Conservation (phyloP, 2,888 invertebrate species). For the Ectemnius cavifrons region DNA sequence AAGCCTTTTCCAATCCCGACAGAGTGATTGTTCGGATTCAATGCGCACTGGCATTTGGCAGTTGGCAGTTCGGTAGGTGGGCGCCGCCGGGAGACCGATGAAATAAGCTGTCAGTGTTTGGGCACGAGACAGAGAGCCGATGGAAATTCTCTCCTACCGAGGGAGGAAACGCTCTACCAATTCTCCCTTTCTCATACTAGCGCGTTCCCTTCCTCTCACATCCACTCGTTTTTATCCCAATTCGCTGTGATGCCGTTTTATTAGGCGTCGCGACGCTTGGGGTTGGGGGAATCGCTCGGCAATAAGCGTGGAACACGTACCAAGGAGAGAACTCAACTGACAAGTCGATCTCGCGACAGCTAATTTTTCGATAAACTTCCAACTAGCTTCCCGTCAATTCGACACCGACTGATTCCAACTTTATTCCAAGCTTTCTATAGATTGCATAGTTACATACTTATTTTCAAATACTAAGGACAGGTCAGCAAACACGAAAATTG, state of each 20-base stretch:
- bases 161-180: slow-evolving; percentile 52
- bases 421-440: slow-evolving; percentile 11
- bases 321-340: slow-evolving; percentile 27
- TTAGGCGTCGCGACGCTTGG: slow-evolving; percentile 20
- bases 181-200: slow-evolving; percentile 8
- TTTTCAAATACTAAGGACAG: neutral
- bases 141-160: slow-evolving; percentile 61
- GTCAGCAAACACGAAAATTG: no score
- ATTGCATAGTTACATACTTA: neutral
- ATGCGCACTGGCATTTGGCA: slow-evolving; percentile 70
- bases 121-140: slow-evolving; percentile 37
- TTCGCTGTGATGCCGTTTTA: slow-evolving; percentile 49
- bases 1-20: slow-evolving; percentile 61
- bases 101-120: slow-evolving; percentile 72
- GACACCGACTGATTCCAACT: neutral
- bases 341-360: slow-evolving; percentile 30
- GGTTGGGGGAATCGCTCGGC: slow-evolving; percentile 40
- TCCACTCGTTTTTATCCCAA: slow-evolving; percentile 36
- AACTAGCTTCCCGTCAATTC: slow-evolving; percentile 1
- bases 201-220: slow-evolving; percentile 13
- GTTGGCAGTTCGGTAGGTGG: slow-evolving; percentile 61
- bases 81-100: slow-evolving; percentile 47
- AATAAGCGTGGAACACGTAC: slow-evolving; percentile 41
- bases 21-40: slow-evolving; percentile 71
- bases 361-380: slow-evolving; percentile 32